Evolutionary conservation across 1,140 invertebrate species (phyloP).

Genomic region (Drosophila virilis): DNA sequence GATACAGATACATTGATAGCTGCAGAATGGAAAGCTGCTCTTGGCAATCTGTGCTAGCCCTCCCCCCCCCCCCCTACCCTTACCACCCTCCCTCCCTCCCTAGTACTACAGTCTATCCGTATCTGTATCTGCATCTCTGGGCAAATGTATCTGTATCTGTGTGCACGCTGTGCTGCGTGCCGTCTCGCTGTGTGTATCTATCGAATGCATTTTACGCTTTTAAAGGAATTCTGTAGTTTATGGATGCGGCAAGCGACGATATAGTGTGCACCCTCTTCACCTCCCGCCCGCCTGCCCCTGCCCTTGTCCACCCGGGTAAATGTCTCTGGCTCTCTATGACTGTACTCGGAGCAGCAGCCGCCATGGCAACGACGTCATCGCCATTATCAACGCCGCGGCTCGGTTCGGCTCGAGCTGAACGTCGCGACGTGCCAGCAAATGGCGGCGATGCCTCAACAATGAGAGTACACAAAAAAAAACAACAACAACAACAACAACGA

Average conservation of each 20-base stretch:
- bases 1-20: too few species aligned
- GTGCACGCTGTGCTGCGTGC: slow-evolving; percentile 3
- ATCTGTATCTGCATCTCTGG: not conserved
- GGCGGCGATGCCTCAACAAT: slow-evolving; percentile 4
- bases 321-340: slow-evolving; percentile 58
- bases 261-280: slow-evolving; percentile 36
- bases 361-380: slow-evolving; percentile 77
- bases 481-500: not conserved
- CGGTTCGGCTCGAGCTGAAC: slow-evolving; percentile 13
- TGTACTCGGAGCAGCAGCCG: slow-evolving; percentile 52
- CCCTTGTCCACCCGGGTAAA: too few species aligned
- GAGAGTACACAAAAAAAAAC: slow-evolving; percentile 1
- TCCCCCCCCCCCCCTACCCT: too few species aligned
- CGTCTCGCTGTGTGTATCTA: slow-evolving; percentile 66
- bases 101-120: not conserved
- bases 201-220: slow-evolving; percentile 79
- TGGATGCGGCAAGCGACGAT: slow-evolving; percentile 74
- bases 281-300: not conserved
- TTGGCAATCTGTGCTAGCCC: not conserved
- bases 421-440: slow-evolving; percentile 10
- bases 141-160: not conserved
- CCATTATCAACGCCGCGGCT: slow-evolving; percentile 38
- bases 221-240: slow-evolving; percentile 80
- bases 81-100: too few species aligned
- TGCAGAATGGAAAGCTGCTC: too few species aligned